Evolutionary conservation across 2,797 vertebrate genomes (phyloP), one percentile per base, ranked within the genome.

Genomic region (Distichodus sexfasciatus): DNA sequence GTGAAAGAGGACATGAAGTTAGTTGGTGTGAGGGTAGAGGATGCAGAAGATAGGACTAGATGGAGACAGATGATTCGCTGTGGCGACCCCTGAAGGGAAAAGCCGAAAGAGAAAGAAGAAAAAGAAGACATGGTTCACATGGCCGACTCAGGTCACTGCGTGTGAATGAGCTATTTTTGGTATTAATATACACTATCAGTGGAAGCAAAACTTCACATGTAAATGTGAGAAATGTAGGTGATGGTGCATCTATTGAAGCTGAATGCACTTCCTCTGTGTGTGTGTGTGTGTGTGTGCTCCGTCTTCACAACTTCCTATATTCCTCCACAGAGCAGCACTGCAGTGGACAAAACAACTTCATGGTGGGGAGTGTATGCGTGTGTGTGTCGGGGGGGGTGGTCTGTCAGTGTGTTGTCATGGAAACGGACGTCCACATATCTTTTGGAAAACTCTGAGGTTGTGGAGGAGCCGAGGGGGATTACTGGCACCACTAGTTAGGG

Each of bases 361-460:
- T n/a, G n/a, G n/a, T n/a, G n/a, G n/a, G n/a, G n/a, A n/a, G n/a
- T n/a, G n/a, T n/a, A n/a, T n/a, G n/a, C n/a, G n/a, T n/a, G n/a
- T n/a, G n/a, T n/a, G n/a, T n/a, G n/a, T n/a, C n/a, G n/a, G n/a
- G n/a, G 29, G 17, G 44, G 40, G 29, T 29, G 17, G 47, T 26
- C 48, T 71, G 65, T 72, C 71, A 36, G 48, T 14, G 60, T 28
- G 71, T 77, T 74, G 67, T 51, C 71, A 71, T 71, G 63, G 75
- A 64, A 43, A 72, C 75, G n/a, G 8, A 28, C 35, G 11, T 67
- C 59, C 44, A 40, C 14, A 8, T 33, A 26, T 57, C 50, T 33
- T 11, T 43, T 29, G 3, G 31, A 17, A 43, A 57, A 64, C 31
- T 17, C 24, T 21, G 11, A 43, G 48, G 26, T 61, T 21, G 17